Evolutionary conservation across 2,797 vertebrate genomes (phyloP).

Genomic region (Perodicticus potto): DNA sequence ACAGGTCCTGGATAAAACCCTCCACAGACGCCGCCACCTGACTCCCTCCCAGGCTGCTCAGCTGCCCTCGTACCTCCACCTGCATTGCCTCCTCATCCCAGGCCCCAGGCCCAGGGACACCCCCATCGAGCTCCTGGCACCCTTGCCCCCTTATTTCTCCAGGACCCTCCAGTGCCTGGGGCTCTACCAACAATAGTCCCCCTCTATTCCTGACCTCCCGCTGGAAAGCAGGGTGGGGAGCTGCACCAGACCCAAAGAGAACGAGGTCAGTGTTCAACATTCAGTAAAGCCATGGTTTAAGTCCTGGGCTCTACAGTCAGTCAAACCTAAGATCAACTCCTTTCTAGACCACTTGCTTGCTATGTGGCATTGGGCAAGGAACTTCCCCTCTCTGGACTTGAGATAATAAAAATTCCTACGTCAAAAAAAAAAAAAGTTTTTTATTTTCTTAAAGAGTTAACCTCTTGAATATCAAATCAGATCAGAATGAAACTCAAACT

Average conservation of each 20-base stretch:
- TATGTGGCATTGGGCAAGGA: not conserved
- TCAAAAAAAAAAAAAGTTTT: too few relatives aligned
- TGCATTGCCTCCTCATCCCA: conserved; percentile 85
- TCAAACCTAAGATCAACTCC: not conserved
- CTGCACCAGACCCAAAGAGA: not conserved
- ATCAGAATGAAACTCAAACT: conserved; percentile 40
- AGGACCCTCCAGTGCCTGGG: conserved; percentile 83
- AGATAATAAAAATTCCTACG: conserved; percentile 57
- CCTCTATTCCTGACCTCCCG: not conserved
- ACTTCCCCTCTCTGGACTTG: conserved; percentile 27
- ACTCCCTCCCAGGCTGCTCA: conserved; percentile 66
- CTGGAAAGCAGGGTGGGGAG: not conserved
- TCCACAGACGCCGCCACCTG: conserved; percentile 82
- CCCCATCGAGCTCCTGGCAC: conserved; percentile 74
- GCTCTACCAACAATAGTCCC: conserved; percentile 58
- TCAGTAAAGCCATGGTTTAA: not conserved
- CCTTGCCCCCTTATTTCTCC: conserved; percentile 80
- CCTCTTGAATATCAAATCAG: conserved; percentile 3
- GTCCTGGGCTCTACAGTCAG: not conserved
- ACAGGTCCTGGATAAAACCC: conserved; percentile 85
- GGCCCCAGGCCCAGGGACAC: not conserved
- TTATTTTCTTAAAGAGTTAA: conserved; percentile 48
- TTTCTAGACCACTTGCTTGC: not conserved
- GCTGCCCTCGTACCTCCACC: conserved; percentile 89
- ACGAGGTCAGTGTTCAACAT: not conserved